Percentiles rank a stretch among this genome's conserved stretches.
Evolutionary conservation across 2,797 vertebrate genomes (phyloP).

Genomic region (Hemibagrus guttatus): DNA sequence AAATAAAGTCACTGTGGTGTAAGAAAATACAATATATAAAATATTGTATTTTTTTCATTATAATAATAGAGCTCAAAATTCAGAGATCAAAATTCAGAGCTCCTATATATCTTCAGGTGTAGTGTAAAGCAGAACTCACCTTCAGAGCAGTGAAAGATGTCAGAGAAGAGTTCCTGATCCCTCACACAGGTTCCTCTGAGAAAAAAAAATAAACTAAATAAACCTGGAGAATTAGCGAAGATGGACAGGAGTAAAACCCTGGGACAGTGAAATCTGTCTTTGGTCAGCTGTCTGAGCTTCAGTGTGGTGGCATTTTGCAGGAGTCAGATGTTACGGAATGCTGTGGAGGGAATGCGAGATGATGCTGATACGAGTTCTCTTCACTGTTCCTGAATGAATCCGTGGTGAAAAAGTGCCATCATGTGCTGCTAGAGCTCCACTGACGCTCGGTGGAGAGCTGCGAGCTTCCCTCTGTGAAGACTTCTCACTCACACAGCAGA

Average conservation of each 20-base stretch:
- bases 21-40: neutral
- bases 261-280: neutral
- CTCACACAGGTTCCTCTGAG: neutral
- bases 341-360: neutral
- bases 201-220: neutral
- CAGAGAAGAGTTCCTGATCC: neutral
- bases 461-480: constrained; percentile 46
- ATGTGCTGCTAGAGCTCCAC: neutral
- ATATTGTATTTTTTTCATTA: neutral
- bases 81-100: neutral
- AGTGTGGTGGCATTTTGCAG: constrained; percentile 1
- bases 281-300: neutral
- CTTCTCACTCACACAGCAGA: constrained; percentile 36
- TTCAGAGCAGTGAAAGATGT: constrained; percentile 1
- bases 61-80: too few species aligned
- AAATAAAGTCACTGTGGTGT: neutral
- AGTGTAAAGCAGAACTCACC: constrained; percentile 3
- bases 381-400: constrained; percentile 8
- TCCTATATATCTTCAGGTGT: neutral
- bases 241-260: neutral
- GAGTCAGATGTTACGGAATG: too few species aligned
- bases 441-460: constrained; percentile 11
- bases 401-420: constrained; percentile 2
- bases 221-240: neutral
- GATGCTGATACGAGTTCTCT: neutral